Conservation (phyloP, 2,797 vertebrate genomes). For the Channa striata region DNA sequence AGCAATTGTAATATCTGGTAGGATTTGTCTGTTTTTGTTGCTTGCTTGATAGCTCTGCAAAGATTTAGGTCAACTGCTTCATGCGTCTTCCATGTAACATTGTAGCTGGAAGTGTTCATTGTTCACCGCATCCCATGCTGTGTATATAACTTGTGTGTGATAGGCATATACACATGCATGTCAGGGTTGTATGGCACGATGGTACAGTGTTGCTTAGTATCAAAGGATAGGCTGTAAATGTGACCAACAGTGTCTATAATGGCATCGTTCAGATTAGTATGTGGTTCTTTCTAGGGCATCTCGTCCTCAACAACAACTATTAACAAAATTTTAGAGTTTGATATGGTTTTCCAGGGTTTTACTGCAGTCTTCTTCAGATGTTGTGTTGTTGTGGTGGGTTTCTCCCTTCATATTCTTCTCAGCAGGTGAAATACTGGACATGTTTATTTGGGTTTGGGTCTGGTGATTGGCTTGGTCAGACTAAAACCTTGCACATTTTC, state of each 20-base stretch:
- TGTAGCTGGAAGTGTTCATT: not conserved
- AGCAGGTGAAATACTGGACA: too few relatives aligned
- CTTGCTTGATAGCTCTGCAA: not conserved
- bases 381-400: too few relatives aligned
- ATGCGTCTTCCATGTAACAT: too few relatives aligned
- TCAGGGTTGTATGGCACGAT: not conserved
- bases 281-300: not conserved
- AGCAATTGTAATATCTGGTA: not conserved
- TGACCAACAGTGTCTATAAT: not conserved
- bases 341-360: too few relatives aligned
- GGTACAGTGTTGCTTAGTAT: not conserved
- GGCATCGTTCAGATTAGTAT: too few relatives aligned
- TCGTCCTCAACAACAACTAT: not conserved
- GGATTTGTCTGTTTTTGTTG: not conserved
- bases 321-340: too few relatives aligned
- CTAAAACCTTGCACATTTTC: too few relatives aligned
- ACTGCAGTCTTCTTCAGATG: too few relatives aligned
- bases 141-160: not conserved
- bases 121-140: not conserved
- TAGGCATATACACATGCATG: too few relatives aligned
- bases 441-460: too few relatives aligned
- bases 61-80: not conserved
- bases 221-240: not conserved
- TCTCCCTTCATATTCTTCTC: too few relatives aligned
- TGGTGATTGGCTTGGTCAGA: too few relatives aligned